A percentile compares a stretch with the other conserved stretches of the same genome.
Evolutionary conservation across 1,140 invertebrate genomes (phyloP).

Genomic region (Monochamus saltuarius): DNA sequence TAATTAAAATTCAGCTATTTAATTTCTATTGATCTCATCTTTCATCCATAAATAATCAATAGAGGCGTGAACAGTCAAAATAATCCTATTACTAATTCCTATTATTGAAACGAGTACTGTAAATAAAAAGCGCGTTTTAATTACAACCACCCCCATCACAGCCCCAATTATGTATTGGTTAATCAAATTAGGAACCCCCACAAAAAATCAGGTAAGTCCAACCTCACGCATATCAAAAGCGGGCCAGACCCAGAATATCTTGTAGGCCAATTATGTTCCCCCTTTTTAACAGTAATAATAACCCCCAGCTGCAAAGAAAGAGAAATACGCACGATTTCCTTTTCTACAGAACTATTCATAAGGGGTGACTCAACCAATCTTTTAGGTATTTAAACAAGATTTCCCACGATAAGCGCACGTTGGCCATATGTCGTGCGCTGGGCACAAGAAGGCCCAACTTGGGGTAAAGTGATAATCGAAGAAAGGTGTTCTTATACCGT

Average conservation of each 20-base stretch:
- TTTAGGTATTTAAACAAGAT: conserved; percentile 27
- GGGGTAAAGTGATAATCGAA: conserved; percentile 35
- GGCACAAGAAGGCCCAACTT: conserved; percentile 23
- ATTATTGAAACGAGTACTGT: too few relatives aligned
- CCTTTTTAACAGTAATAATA: conserved; percentile 9
- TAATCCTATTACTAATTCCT: too few relatives aligned
- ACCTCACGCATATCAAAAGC: conserved; percentile 7
- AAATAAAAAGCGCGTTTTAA: too few relatives aligned
- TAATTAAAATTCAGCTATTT: too few relatives aligned
- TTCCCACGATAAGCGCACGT: conserved; percentile 34
- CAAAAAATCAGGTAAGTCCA: conserved; percentile 15
- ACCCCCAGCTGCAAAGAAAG: conserved; percentile 24
- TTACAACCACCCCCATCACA: too few relatives aligned
- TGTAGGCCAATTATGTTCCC: conserved; percentile 16
- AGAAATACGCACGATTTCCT: conserved; percentile 26
- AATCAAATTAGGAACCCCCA: conserved; percentile 14
- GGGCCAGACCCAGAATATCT: conserved; percentile 9
- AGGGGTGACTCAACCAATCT: conserved; percentile 27
- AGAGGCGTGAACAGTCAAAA: too few relatives aligned
- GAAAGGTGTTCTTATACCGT: conserved; percentile 31
- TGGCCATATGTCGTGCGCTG: conserved; percentile 35
- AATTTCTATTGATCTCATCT: too few relatives aligned
- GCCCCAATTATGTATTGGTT: background rate
- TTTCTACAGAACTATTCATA: conserved; percentile 24
- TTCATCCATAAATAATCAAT: too few relatives aligned